phyloP scores from a whole-genome alignment of 35 echinoderm and acorn worm species.

The Lytechinus variegatus region DNA sequence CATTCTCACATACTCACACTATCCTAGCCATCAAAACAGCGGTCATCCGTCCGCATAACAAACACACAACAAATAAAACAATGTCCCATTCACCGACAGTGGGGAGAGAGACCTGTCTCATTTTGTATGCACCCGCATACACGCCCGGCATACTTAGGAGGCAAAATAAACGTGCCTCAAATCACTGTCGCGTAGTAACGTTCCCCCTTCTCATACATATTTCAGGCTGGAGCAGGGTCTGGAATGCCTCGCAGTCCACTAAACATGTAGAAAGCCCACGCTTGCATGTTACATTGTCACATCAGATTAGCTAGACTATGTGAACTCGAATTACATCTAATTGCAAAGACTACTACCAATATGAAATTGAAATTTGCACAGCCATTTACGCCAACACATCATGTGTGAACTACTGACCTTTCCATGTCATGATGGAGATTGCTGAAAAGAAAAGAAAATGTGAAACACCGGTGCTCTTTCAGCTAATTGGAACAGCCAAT shows the following conservation, averaged over 20 bases:
- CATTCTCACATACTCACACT: background rate
- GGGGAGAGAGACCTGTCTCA: background rate
- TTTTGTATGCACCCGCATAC: conserved; percentile 9
- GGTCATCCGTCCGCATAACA: background rate
- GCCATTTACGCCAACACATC: background rate
- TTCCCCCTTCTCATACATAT: conserved; percentile 10
- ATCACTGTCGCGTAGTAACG: background rate
- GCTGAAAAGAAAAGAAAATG: background rate
- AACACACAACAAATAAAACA: background rate
- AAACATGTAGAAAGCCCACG: background rate
- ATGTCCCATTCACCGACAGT: background rate
- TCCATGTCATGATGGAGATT: background rate
- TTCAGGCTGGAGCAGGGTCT: background rate
- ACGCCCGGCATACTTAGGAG: conserved; percentile 7
- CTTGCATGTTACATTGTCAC: conserved; percentile 1
- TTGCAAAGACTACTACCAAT: background rate
- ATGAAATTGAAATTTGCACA: background rate
- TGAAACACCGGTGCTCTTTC: background rate
- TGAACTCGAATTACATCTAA: conserved; percentile 20
- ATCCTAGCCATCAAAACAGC: background rate
- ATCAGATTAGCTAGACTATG: background rate
- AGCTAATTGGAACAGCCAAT: background rate
- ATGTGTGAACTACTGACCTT: background rate
- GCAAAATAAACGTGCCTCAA: background rate
- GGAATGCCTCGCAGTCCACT: background rate